Evolutionary conservation across 2,888 invertebrate species (phyloP).

Genomic region (Bellardia bayeri): DNA sequence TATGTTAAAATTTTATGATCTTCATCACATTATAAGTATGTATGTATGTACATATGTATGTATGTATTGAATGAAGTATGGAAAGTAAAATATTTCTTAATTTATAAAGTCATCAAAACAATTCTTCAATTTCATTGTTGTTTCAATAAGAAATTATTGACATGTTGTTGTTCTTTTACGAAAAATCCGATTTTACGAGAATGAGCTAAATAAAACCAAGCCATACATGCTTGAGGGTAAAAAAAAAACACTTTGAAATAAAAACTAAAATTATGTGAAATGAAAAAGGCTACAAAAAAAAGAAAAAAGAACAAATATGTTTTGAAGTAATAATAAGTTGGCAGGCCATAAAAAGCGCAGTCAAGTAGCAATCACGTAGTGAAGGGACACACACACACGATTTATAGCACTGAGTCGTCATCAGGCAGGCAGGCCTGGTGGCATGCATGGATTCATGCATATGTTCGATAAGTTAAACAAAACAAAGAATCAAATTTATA

Average conservation of each 20-base stretch:
- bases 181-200: conserved; percentile 14
- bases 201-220: conserved; percentile 11
- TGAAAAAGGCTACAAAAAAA: background rate
- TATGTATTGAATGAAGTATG: background rate
- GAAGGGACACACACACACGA: conserved; percentile 47
- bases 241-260: conserved; percentile 24
- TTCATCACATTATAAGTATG: background rate
- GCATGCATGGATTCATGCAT: conserved; percentile 46
- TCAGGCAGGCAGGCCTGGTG: conserved; percentile 32
- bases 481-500: conserved; percentile 63
- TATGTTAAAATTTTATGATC: conserved; percentile 37
- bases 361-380: conserved; percentile 70
- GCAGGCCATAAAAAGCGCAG: conserved; percentile 73
- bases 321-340: conserved; percentile 66
- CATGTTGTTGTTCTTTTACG: conserved; percentile 45
- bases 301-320: conserved; percentile 39
- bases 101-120: conserved; percentile 54
- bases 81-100: conserved; percentile 43
- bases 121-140: conserved; percentile 48
- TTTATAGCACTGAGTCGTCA: conserved; percentile 11
- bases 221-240: conserved; percentile 33
- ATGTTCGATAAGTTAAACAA: conserved; percentile 51
- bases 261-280: conserved; percentile 35
- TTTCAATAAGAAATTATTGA: conserved; percentile 57
- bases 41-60: background rate